Percentiles rank a stretch among this genome's conserved stretches.
These are phyloP conservation scores for Macquaria ambigua DNA, from an alignment of 2,113 vertebrate species.

Conservation along the genomic window DNA sequence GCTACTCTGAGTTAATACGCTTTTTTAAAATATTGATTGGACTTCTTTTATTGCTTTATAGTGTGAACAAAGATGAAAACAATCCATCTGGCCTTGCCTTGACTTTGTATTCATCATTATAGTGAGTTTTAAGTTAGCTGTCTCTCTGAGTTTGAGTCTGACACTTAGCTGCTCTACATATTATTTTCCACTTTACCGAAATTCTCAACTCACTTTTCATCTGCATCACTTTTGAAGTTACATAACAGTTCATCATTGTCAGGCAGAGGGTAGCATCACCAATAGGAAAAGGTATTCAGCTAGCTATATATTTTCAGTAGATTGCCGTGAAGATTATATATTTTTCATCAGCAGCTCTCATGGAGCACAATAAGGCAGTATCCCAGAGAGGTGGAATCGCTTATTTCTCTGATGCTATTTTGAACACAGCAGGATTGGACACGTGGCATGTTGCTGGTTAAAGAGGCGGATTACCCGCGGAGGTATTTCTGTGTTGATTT, in stretches of 20 bases:
- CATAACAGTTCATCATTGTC: conserved; percentile 1
- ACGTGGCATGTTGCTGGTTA: conserved; percentile 70
- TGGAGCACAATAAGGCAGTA: conserved; percentile 55
- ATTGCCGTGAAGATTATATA: conserved; percentile 48
- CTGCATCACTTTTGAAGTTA: not conserved
- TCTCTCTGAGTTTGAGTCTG: not conserved
- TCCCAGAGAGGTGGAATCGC: conserved; percentile 59
- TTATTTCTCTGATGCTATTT: conserved; percentile 76
- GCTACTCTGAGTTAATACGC: not conserved
- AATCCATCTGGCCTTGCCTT: not conserved
- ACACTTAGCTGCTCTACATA: not conserved
- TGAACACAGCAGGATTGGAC: conserved; percentile 68
- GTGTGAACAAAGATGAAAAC: conserved; percentile 9
- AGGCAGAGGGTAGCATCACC: conserved; percentile 22
- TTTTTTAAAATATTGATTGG: not conserved
- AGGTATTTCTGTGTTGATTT: conserved; percentile 82
- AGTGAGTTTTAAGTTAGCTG: not conserved
- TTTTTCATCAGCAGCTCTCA: conserved; percentile 62
- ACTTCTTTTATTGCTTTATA: conserved; percentile 15
- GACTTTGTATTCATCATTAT: conserved; percentile 7
- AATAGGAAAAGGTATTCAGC: conserved; percentile 39
- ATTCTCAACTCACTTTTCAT: conserved; percentile 14
- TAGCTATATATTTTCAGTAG: conserved; percentile 29
- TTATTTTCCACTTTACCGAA: not conserved
- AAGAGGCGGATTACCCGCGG: conserved; percentile 80